phyloP scores from a whole-genome alignment of 2,797 vertebrate genomes.

The Chaetophractus vellerosus region DNA sequence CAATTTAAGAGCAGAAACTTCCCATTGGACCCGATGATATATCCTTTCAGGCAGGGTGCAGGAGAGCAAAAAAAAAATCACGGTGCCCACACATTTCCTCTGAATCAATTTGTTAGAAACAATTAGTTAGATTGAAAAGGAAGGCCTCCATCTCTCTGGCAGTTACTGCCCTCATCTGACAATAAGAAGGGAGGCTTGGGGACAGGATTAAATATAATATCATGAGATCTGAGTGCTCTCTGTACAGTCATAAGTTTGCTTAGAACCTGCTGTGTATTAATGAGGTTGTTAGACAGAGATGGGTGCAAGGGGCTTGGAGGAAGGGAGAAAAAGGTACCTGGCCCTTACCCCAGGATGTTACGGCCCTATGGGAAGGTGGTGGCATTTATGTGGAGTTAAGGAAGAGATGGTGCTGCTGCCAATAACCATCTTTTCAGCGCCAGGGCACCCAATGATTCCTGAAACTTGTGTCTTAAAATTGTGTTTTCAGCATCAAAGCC shows the following conservation, averaged over 20 bases:
- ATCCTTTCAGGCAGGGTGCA: neutral
- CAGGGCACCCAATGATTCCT: neutral
- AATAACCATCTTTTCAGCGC: neutral
- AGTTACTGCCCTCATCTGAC: neutral
- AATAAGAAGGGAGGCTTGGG: neutral
- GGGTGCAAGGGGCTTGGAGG: neutral
- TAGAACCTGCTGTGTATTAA: neutral
- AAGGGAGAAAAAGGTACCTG: neutral
- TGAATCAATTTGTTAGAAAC: slow-evolving; percentile 6
- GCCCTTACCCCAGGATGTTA: neutral
- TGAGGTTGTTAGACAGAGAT: neutral
- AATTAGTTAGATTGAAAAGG: neutral
- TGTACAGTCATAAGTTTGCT: neutral
- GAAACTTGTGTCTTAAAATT: neutral
- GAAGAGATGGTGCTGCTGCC: neutral
- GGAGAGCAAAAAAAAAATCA: neutral
- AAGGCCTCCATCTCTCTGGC: neutral
- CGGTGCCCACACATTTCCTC: neutral
- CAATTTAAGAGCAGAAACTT: neutral
- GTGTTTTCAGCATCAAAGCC: slow-evolving; percentile 18
- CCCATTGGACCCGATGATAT: neutral
- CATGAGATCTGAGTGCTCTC: neutral
- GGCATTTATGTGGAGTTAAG: neutral
- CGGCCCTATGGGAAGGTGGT: no score
- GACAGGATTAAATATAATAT: neutral